A percentile compares a stretch with the other conserved stretches of the same genome.
These are phyloP conservation scores for Pseudorectes ferrugineus DNA, from an alignment of 2,113 vertebrate species.

Conservation along the genomic window DNA sequence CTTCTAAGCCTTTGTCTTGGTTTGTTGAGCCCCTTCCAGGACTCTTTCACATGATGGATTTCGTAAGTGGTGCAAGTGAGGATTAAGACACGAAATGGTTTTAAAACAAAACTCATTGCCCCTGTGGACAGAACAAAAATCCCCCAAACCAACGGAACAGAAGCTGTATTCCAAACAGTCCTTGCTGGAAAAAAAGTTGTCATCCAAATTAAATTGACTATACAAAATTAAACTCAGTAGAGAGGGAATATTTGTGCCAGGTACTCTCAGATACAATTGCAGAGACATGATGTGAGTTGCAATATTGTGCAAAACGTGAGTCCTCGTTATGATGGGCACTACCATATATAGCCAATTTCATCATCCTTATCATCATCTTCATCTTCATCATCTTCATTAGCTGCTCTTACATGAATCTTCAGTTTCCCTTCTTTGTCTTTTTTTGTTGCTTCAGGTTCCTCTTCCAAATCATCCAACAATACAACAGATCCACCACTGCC, in stretches of 20 bases:
- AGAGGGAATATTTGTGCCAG: slow-evolving; percentile 63
- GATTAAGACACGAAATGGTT: slow-evolving; percentile 33
- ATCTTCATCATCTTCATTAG: slow-evolving; percentile 91
- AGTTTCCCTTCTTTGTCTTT: slow-evolving; percentile 83
- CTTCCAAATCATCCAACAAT: slow-evolving; percentile 88
- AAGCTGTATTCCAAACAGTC: slow-evolving; percentile 30
- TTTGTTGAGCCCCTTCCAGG: slow-evolving; percentile 24
- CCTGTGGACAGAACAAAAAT: slow-evolving; percentile 22
- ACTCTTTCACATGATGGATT: neutral
- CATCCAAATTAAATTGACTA: slow-evolving; percentile 39
- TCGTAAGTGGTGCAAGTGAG: neutral
- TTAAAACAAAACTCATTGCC: slow-evolving; percentile 18
- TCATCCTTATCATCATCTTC: slow-evolving; percentile 93
- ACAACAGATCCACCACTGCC: slow-evolving; percentile 88
- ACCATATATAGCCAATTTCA: slow-evolving; percentile 88
- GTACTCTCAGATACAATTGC: slow-evolving; percentile 72
- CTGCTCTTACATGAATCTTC: slow-evolving; percentile 81
- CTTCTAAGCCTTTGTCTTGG: neutral
- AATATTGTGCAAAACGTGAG: slow-evolving; percentile 63
- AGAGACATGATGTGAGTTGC: slow-evolving; percentile 69
- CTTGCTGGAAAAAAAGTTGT: neutral
- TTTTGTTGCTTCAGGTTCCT: slow-evolving; percentile 76
- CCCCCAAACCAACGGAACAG: neutral
- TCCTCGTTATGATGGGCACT: slow-evolving; percentile 66
- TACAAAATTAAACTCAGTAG: slow-evolving; percentile 46